Evolutionary conservation across 1,140 invertebrate species (phyloP).

Genomic region (Condylostylus longicornis): DNA sequence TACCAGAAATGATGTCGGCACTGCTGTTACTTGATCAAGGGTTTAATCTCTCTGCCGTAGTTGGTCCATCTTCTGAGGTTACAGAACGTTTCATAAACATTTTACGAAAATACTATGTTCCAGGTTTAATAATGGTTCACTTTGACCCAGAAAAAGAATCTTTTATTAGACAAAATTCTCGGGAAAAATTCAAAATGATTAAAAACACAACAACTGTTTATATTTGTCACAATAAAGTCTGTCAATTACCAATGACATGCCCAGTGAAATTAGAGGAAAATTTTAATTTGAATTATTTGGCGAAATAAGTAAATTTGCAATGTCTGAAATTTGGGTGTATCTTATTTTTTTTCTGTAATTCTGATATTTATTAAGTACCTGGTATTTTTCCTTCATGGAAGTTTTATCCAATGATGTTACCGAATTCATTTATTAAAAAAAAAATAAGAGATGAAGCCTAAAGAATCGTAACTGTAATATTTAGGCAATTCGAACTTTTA

Average conservation of each 20-base stretch:
- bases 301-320: too few relatives aligned
- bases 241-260: conserved; percentile 60
- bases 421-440: too few relatives aligned
- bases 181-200: conserved; percentile 31
- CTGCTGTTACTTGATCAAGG: conserved; percentile 40
- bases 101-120: conserved; percentile 48
- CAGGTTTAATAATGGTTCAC: conserved; percentile 52
- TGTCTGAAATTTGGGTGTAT: too few relatives aligned
- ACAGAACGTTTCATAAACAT: conserved; percentile 51
- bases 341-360: too few relatives aligned
- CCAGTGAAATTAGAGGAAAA: conserved; percentile 46
- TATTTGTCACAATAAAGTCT: conserved; percentile 64
- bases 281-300: conserved; percentile 35
- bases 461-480: too few relatives aligned
- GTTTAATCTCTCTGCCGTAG: conserved; percentile 23
- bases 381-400: too few relatives aligned
- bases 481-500: too few relatives aligned
- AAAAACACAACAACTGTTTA: conserved; percentile 54
- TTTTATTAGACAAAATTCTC: conserved; percentile 16
- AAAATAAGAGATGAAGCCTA: too few relatives aligned
- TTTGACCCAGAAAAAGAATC: conserved; percentile 35
- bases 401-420: too few relatives aligned
- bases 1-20: conserved; percentile 67
- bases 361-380: too few relatives aligned
- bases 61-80: conserved; percentile 41